These are phyloP conservation scores for Heterodera filipjevi DNA, from an alignment of 2,888 invertebrate species.

Conservation along the genomic window DNA sequence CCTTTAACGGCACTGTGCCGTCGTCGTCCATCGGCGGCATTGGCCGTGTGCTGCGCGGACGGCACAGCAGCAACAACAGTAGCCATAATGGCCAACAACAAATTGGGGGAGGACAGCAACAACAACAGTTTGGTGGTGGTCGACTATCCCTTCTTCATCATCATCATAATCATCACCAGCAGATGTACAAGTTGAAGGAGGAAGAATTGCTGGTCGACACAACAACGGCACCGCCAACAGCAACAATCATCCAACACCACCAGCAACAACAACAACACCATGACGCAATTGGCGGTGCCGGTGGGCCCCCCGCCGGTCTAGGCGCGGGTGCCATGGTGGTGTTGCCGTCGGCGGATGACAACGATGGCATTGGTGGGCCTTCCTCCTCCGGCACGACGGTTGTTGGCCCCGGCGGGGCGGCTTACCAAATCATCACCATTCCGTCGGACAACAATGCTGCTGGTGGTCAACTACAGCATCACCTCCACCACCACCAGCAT, in stretches of 20 bases:
- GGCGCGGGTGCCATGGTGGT: not conserved
- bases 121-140: slow-evolving; percentile 46
- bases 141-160: slow-evolving; percentile 12
- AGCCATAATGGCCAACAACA: not conserved
- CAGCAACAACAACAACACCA: not conserved
- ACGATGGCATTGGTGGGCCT: not conserved
- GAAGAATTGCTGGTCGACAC: not conserved
- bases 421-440: slow-evolving; percentile 17
- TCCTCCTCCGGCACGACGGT: not conserved
- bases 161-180: not conserved
- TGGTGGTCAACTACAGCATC: not conserved
- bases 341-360: not conserved
- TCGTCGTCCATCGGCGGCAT: not conserved
- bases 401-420: not conserved
- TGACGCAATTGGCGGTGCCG: not conserved
- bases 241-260: not conserved
- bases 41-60: not conserved
- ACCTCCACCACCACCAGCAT: not conserved
- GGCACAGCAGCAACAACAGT: slow-evolving; percentile 4
- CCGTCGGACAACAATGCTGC: not conserved
- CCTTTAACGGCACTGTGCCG: not conserved
- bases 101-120: slow-evolving; percentile 6
- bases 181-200: slow-evolving; percentile 26
- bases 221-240: not conserved
- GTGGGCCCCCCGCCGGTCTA: no score